phyloP scores from a whole-genome alignment of 2,797 vertebrate genomes.

The Astyanax mexicanus region DNA sequence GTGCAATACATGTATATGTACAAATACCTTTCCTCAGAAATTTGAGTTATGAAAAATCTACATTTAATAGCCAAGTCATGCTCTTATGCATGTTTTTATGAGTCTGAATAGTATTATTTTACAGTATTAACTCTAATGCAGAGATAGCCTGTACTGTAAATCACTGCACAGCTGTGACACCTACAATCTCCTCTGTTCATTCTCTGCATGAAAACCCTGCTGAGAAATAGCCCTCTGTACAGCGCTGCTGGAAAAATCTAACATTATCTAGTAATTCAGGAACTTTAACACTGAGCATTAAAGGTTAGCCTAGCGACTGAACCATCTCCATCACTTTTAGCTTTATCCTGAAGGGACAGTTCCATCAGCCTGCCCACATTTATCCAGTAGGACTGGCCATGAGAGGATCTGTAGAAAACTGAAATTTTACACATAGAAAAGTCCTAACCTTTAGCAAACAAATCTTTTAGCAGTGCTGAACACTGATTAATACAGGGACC shows the following conservation, averaged over 20 bases:
- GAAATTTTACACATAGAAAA: background rate
- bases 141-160: background rate
- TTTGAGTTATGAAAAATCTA: too few relatives aligned
- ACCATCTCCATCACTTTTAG: background rate
- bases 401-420: background rate
- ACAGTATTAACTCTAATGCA: background rate
- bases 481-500: background rate
- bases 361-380: background rate
- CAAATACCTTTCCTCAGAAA: background rate
- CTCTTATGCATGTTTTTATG: too few relatives aligned
- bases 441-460: background rate
- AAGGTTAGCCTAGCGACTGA: background rate
- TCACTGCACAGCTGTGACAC: background rate
- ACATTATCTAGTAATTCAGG: background rate
- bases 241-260: background rate
- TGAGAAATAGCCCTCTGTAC: background rate
- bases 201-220: background rate
- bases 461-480: background rate
- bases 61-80: too few relatives aligned
- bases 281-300: constrained; percentile 8
- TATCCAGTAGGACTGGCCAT: background rate
- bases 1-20: too few relatives aligned
- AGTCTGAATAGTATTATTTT: background rate
- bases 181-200: background rate
- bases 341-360: background rate